A percentile compares a stretch with the other conserved stretches of the same genome.
Evolutionary conservation across 2,113 vertebrate species (phyloP).

Genomic region (Tychaedon coryphoeus): DNA sequence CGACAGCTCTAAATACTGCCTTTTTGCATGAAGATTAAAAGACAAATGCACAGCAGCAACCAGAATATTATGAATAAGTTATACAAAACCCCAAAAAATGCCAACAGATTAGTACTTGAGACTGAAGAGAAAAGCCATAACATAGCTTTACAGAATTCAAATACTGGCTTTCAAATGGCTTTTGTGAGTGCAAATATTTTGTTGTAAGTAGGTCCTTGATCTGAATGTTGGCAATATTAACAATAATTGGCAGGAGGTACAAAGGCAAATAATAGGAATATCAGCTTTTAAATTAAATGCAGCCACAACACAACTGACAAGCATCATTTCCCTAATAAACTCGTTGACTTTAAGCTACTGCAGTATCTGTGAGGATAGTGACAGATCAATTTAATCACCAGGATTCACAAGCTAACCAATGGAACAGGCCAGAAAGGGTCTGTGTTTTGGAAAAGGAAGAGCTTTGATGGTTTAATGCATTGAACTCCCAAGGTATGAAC

Average conservation of each 20-base stretch:
- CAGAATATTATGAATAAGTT: background rate
- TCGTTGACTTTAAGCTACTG: background rate
- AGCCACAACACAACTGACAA: background rate
- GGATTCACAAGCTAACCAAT: background rate
- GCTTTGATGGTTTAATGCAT: background rate
- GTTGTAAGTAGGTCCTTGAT: conserved; percentile 26
- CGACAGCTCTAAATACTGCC: background rate
- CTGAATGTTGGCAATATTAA: conserved; percentile 14
- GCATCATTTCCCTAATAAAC: conserved; percentile 3
- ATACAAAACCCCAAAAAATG: background rate
- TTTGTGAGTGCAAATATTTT: conserved; percentile 35
- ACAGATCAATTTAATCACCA: background rate
- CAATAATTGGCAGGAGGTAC: conserved; percentile 40
- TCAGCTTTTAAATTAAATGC: conserved; percentile 20
- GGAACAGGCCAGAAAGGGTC: background rate
- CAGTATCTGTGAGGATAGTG: background rate
- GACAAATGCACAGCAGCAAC: background rate
- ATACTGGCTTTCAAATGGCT: background rate
- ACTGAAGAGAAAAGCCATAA: background rate
- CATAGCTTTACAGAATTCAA: background rate
- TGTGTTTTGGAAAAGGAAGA: background rate
- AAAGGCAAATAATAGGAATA: conserved; percentile 3
- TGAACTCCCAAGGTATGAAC: background rate
- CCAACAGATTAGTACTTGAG: background rate
- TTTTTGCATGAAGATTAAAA: background rate